Evolutionary conservation across 2,797 vertebrate genomes (phyloP), one percentile per base, ranked within the genome.

Genomic region (Rhyacichthys aspro): DNA sequence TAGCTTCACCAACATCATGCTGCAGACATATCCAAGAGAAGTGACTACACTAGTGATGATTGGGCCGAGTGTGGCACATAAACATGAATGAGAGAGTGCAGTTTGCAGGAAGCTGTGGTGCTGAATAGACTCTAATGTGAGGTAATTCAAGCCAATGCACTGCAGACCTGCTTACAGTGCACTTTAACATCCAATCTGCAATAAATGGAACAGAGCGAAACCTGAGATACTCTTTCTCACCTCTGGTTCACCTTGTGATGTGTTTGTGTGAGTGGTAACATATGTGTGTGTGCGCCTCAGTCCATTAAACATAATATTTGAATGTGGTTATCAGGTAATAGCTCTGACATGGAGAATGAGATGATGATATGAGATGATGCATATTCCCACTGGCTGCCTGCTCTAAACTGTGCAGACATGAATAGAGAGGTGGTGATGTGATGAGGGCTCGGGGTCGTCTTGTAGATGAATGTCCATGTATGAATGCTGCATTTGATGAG

Each of bases 71-170:
- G 50, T 18, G 46, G 55, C 28, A 17, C 66, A 41, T 28, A 50
- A 56, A 55, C 18, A 28, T 45, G 48, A 72, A 76, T 47, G 58
- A 69, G 55, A 65, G 73, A 80, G 67, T 80, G 70, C 71, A 64
- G 63, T 80, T 59, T 53, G 64, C 74, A 67, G 70, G 70, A 65
- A 64, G 75, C 68, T 41, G 61, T 57, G 69, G 55, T 67, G 65
- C 85, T 86, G 81, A 86, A 85, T 79, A 66, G 76, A 79, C 79
- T 80, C 43, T 82, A 83, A 86, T 85, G 84, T 82, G 74, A 82
- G 75, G 84, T 80, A 76, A 88, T 89, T 86, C 69, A 74, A 81
- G 73, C 72, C 76, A 39, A 53, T 54, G 46, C 54, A 66, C 79
- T 76, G 44, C 72, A 50, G 68, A 59, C 61, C 59, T 75, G 85